Evolutionary conservation across 2,113 vertebrate species (phyloP).

Genomic region (Tautogolabrus adspersus): DNA sequence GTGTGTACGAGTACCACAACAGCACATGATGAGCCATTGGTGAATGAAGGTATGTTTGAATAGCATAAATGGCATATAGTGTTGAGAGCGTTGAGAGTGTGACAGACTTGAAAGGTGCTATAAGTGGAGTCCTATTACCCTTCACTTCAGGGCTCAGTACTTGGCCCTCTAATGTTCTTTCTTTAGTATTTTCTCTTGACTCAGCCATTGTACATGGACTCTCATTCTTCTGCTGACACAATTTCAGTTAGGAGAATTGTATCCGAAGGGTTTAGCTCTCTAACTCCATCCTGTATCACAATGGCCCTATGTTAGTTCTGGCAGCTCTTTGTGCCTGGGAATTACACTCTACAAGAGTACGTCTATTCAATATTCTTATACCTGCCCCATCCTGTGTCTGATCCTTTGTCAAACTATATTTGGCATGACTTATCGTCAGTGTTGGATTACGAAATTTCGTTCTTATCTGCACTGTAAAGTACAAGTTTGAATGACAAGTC

Average conservation of each 20-base stretch:
- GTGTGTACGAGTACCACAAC: no score
- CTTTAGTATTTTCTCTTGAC: background rate
- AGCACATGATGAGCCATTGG: background rate
- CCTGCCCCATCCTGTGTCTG: no score
- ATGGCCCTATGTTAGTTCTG: background rate
- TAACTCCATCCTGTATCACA: background rate
- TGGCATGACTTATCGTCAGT: no score
- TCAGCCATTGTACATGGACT: background rate
- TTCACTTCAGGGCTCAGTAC: slow-evolving; percentile 1
- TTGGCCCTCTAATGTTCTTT: background rate
- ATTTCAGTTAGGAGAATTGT: background rate
- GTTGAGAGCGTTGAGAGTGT: background rate
- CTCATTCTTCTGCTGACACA: background rate
- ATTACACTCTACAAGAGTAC: background rate
- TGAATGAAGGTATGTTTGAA: background rate
- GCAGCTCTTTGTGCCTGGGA: background rate
- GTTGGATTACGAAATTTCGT: no score
- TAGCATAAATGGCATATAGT: background rate
- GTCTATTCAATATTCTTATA: no score
- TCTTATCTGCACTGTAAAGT: no score
- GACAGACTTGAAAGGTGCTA: no score
- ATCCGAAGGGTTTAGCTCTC: background rate
- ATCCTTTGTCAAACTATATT: no score
- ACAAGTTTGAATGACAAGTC: no score
- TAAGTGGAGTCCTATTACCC: no score